Evolutionary conservation across 2,888 invertebrate species (phyloP), one percentile per base, ranked within the genome.

Genomic region (Rhagonycha fulva): DNA sequence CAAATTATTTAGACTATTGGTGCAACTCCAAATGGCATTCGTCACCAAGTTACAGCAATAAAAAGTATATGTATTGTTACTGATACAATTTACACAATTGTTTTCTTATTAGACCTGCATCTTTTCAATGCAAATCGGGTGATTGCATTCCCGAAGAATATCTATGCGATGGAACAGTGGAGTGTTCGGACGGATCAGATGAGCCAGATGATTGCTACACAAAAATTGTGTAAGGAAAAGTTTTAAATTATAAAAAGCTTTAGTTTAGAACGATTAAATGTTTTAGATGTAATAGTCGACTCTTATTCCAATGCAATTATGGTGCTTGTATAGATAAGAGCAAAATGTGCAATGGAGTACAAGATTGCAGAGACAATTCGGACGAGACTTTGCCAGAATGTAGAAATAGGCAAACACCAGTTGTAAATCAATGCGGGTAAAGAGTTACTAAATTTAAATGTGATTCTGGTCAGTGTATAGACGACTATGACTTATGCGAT

Each of bases 301-400:
- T 84, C 76, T 84, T 88, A 7, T 90, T 89, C 82, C 86, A 87
- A 24, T 91, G 90, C 80, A 81, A 83, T 11, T 90, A 91, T 78
- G 90, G 90, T 11, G 90, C 89, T 4, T 91, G 90, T 80, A 85
- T 90, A 9, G 87, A 87, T 76, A 85, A 85, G 14, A 86, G 1
- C 9, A 73, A 80, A 9, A 80, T 78, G 23, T 90, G 90, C 79
- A 86, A 90, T 80, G 89, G 89, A 0, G 80, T 85, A 67, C 78
- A 82, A 68, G 87, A 90, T 75, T 90, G 90, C 78, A 81, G 84
- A 47, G 90, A 90, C 77, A 86, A 86, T 63, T 89, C 89, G 14
- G 90, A 90, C 80, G 90, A 90, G 78, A 82, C 78, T 10, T 71
- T 82, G 11, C 74, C 84, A 0, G 79, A 74, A 66, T 88, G 87